Percentiles rank a stretch among this genome's conserved stretches.
Conservation (phyloP, 2,797 vertebrate genomes). For the Valencia hispanica region DNA sequence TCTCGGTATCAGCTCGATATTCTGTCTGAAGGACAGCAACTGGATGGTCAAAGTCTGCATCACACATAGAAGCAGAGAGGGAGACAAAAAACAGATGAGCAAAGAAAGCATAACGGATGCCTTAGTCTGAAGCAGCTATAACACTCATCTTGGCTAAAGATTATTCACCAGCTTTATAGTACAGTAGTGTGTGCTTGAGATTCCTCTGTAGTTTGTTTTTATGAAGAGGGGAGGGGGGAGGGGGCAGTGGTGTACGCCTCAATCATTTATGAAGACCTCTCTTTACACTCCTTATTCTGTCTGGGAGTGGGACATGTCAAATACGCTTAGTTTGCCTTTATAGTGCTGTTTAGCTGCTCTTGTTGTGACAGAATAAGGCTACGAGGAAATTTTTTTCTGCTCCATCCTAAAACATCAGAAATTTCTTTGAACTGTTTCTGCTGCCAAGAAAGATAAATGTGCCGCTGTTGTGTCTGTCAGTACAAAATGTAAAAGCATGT, state of each 20-base stretch:
- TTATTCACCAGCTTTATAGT: slow-evolving; percentile 9
- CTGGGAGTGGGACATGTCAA: slow-evolving; percentile 68
- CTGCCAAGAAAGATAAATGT: slow-evolving; percentile 75
- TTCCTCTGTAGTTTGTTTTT: slow-evolving; percentile 24
- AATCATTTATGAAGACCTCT: slow-evolving; percentile 64
- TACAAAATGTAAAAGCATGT: slow-evolving; percentile 67
- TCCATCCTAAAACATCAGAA: slow-evolving; percentile 77
- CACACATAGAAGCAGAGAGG: slow-evolving; percentile 34
- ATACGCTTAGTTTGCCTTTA: slow-evolving; percentile 73
- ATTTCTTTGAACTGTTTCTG: slow-evolving; percentile 74
- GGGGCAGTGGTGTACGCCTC: slow-evolving; percentile 33
- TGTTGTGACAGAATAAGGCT: slow-evolving; percentile 82
- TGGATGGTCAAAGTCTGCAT: slow-evolving; percentile 40
- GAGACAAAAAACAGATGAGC: slow-evolving; percentile 6
- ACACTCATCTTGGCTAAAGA: slow-evolving; percentile 22
- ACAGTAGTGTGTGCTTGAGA: slow-evolving; percentile 21
- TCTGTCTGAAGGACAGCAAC: slow-evolving; percentile 51
- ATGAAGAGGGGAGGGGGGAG: slow-evolving; percentile 4
- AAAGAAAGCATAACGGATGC: slow-evolving; percentile 12
- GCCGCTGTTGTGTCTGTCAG: slow-evolving; percentile 68
- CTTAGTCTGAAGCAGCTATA: slow-evolving; percentile 11
- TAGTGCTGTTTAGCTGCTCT: slow-evolving; percentile 61
- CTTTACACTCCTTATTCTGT: slow-evolving; percentile 62
- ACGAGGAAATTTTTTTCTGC: slow-evolving; percentile 72
- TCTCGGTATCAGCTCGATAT: slow-evolving; percentile 64